Conservation (phyloP, 2,113 vertebrate species). For the Hystrix cristata region DNA sequence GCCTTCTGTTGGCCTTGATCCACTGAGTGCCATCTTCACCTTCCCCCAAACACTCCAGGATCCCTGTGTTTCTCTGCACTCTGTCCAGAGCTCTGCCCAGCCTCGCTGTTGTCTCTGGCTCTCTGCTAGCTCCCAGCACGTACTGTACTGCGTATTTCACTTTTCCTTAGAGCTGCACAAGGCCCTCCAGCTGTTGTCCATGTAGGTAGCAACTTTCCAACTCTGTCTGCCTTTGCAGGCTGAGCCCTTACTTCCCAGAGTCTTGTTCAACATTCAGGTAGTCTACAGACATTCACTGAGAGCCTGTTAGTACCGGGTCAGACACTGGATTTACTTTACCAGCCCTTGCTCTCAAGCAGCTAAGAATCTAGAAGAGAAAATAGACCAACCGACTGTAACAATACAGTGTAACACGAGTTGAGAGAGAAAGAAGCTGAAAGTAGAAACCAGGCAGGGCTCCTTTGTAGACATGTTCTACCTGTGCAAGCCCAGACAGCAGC, state of each 20-base stretch:
- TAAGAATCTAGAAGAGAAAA: conserved; percentile 4
- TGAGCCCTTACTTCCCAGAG: background rate
- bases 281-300: background rate
- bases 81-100: background rate
- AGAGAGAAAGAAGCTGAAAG: background rate
- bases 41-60: background rate
- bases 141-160: background rate
- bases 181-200: background rate
- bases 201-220: background rate
- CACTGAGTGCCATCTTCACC: background rate
- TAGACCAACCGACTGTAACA: background rate
- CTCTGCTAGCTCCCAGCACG: background rate
- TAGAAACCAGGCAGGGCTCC: background rate
- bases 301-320: background rate
- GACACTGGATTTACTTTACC: background rate
- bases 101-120: background rate
- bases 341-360: background rate
- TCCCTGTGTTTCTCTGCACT: background rate
- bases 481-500: background rate
- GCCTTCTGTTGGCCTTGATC: background rate
- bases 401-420: background rate
- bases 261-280: background rate
- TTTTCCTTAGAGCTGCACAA: background rate
- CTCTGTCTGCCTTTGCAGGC: background rate
- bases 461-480: background rate